These are phyloP conservation scores for Lycocorax pyrrhopterus DNA, from an alignment of 2,113 vertebrate genomes.

Conservation along the genomic window DNA sequence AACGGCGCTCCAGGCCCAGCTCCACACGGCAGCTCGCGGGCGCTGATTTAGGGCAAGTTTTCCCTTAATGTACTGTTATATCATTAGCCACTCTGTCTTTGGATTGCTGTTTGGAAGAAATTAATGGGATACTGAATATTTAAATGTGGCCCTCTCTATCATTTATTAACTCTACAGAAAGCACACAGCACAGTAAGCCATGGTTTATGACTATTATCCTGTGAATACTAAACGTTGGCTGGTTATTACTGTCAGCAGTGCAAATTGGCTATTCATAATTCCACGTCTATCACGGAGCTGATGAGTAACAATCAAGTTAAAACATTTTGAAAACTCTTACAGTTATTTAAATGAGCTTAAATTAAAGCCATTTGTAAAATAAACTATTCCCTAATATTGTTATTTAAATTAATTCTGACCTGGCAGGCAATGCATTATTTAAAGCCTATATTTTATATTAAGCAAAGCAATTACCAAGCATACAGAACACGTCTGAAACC, in stretches of 20 bases:
- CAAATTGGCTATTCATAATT: conserved; percentile 57
- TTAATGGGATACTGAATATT: conserved; percentile 65
- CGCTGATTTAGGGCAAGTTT: conserved; percentile 41
- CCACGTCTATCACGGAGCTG: conserved; percentile 44
- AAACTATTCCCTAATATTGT: conserved; percentile 59
- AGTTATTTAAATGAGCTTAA: conserved; percentile 55
- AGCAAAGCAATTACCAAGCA: conserved; percentile 49
- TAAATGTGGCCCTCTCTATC: conserved; percentile 61
- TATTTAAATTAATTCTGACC: conserved; percentile 67
- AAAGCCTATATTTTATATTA: conserved; percentile 60
- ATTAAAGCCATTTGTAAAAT: conserved; percentile 64
- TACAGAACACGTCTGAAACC: conserved; percentile 55
- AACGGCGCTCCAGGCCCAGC: neutral
- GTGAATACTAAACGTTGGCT: conserved; percentile 53
- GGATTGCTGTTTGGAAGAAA: conserved; percentile 57
- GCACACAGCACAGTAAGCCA: conserved; percentile 58
- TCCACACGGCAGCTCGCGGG: neutral
- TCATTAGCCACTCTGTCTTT: conserved; percentile 52
- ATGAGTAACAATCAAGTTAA: conserved; percentile 61
- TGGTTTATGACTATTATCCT: conserved; percentile 62
- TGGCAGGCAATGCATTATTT: conserved; percentile 61
- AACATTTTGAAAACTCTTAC: conserved; percentile 54
- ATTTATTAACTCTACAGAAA: conserved; percentile 70
- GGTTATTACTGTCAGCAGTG: conserved; percentile 46
- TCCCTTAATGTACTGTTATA: conserved; percentile 22